Base-by-base conservation (phyloP, 2,888 invertebrate species). In the Nephrotoma guestfalica region DNA sequence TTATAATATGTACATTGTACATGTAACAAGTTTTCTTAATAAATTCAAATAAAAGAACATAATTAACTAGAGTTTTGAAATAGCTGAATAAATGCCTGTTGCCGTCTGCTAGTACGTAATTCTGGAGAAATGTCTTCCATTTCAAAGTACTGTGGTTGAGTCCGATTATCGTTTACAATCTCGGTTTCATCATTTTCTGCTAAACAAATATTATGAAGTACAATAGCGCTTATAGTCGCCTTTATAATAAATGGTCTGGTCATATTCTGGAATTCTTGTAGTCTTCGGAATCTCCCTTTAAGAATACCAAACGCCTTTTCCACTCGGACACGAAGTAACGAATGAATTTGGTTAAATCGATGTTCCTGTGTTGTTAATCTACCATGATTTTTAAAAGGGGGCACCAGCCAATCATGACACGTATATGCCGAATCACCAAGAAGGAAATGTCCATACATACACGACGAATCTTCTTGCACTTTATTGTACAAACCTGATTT, bases 291-390 rank as follows among this genome's bases (percentile, higher is more conserved):
- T 51, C 90, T 86, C 4, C 87, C 85, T 87, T 90, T 90, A 11
- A 90, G 87, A 4, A 89, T 42, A 4, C 88, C 89, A 87, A 90
- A 89, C 3, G 89, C 88, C 87, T 89, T 88, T 87, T 89, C 89
- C 6, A 89, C 88, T 6, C 88, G 88, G 0, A 89, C 88, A 87
- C 90, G 87, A 0, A 88, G 88, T 30, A 88, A 71, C 40, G 89
- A 89, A 87, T 89, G 88, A 15, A 88, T 87, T 18, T 88, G 71
- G 86, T 90, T 90, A 86, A 89, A 90, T 1, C 87, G 86, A 83
- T 18, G 83, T 11, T 83, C 83, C 13, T 83, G 9, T 15, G 18
- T 6, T 13, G 83, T 83, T 83, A 41, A 84, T 7, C 41, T 84
- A 6, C 11, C 84, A 41, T 41, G 41, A 42, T 85, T 15, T 41